phyloP scores from a whole-genome alignment of 2,113 vertebrate genomes.

The Chrysemys picta region DNA sequence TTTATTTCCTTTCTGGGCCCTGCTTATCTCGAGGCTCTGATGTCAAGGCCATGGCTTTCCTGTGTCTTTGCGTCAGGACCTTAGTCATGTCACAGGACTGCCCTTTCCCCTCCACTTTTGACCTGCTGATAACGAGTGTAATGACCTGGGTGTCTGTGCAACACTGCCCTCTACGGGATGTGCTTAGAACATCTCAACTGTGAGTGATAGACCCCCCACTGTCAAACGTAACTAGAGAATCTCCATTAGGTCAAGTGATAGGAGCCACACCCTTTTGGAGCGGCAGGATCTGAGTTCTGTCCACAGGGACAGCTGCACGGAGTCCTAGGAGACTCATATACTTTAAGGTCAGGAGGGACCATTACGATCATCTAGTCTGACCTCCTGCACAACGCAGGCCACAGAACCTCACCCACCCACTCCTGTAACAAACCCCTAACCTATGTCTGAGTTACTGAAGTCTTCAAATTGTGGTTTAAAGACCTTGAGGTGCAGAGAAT shows the following conservation, averaged over 20 bases:
- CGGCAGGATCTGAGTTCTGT: neutral
- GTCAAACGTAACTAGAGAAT: neutral
- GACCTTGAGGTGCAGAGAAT: no score
- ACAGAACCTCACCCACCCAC: no score
- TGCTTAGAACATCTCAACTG: neutral
- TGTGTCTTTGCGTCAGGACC: neutral
- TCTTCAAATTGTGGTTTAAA: no score
- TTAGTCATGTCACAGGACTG: neutral
- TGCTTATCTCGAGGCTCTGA: neutral
- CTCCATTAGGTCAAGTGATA: neutral
- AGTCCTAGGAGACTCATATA: no score
- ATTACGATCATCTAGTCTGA: no score
- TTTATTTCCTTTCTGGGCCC: neutral
- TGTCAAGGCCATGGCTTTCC: neutral
- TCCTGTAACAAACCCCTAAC: no score
- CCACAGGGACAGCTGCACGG: neutral
- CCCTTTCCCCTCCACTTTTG: neutral
- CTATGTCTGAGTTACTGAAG: no score
- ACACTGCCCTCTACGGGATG: neutral
- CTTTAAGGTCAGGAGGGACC: no score
- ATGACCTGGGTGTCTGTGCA: neutral
- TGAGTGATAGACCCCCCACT: neutral
- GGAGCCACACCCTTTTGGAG: neutral
- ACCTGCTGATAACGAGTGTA: neutral
- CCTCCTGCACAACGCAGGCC: no score